phyloP scores from a whole-genome alignment of 2,888 invertebrate species.

The Drosophila recens region DNA sequence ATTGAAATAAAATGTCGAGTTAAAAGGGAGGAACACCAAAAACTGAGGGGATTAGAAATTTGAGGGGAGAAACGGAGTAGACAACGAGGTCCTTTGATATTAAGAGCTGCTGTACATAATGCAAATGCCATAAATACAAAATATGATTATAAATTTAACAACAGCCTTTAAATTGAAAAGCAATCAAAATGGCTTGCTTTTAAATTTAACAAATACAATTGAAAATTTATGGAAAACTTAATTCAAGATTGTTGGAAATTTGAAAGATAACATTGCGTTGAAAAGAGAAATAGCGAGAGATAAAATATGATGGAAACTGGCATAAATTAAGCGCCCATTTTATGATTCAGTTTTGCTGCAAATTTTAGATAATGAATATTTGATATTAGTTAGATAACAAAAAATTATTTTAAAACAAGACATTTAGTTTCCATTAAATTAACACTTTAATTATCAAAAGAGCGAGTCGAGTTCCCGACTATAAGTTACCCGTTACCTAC shows the following conservation, averaged over 20 bases:
- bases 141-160: slow-evolving; percentile 29
- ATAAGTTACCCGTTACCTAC: too few relatives aligned
- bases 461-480: too few relatives aligned
- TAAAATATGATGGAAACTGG: background rate
- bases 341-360: too few relatives aligned
- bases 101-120: slow-evolving; percentile 33
- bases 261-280: background rate
- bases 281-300: too few relatives aligned
- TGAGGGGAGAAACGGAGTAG: background rate
- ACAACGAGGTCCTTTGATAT: slow-evolving; percentile 26
- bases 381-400: too few relatives aligned
- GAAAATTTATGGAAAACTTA: background rate
- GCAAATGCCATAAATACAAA: slow-evolving; percentile 32
- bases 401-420: too few relatives aligned
- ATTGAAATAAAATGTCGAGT: slow-evolving; percentile 42
- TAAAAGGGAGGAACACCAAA: too few relatives aligned
- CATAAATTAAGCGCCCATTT: background rate
- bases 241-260: slow-evolving; percentile 4
- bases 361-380: too few relatives aligned
- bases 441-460: too few relatives aligned
- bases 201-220: background rate
- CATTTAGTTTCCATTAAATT: too few relatives aligned
- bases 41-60: background rate
- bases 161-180: slow-evolving; percentile 8
- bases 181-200: background rate